phyloP scores from a whole-genome alignment of 2,888 invertebrate genomes.

The Philereme transversata region DNA sequence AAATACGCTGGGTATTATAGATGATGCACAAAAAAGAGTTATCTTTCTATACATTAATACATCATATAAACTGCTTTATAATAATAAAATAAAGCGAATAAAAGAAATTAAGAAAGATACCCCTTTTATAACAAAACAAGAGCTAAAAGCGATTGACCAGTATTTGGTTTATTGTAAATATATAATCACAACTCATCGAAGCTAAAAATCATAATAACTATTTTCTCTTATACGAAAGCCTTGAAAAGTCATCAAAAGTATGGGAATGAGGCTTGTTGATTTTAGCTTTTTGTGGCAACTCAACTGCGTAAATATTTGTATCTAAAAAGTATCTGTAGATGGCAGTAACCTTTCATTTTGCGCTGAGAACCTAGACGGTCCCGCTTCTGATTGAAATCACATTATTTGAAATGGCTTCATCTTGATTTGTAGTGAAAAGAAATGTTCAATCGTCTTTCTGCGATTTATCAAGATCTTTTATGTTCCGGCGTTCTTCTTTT shows the following conservation, averaged over 20 bases:
- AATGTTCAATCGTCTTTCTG: slow-evolving; percentile 21
- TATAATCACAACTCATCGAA: no score
- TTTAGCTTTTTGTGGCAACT: slow-evolving; percentile 16
- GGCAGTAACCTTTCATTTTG: slow-evolving; percentile 26
- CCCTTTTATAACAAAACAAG: no score
- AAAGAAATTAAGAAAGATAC: no score
- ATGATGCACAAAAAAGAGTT: no score
- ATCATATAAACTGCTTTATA: no score
- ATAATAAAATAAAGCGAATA: no score
- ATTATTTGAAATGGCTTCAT: slow-evolving; percentile 30
- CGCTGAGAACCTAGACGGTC: slow-evolving; percentile 20
- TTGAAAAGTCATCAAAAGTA: slow-evolving; percentile 9
- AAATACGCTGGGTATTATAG: no score
- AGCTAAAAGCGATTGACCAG: no score
- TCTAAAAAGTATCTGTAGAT: slow-evolving; percentile 19
- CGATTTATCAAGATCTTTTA: slow-evolving; percentile 5
- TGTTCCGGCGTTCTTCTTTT: neutral
- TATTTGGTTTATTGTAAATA: no score
- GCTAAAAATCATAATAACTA: no score
- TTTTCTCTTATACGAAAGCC: neutral
- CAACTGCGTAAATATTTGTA: slow-evolving; percentile 22
- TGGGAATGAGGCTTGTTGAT: slow-evolving; percentile 14
- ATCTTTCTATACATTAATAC: no score
- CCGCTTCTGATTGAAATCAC: slow-evolving; percentile 23
- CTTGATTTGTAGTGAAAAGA: slow-evolving; percentile 25